Conservation (phyloP, 2,888 invertebrate genomes). For the Romanomermis culicivorax region DNA sequence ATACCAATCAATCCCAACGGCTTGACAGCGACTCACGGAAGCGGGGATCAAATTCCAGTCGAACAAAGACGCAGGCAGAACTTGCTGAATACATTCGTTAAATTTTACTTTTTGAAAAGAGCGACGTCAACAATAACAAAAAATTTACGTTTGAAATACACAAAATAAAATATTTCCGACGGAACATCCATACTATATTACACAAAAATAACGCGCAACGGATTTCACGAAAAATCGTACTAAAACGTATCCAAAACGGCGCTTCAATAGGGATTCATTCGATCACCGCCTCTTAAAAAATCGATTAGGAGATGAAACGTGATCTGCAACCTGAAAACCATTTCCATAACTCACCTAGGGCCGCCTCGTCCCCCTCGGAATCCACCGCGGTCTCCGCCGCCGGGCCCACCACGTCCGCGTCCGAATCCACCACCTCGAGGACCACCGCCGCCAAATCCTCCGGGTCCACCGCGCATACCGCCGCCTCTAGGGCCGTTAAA, state of each 20-base stretch:
- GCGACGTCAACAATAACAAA: too few species aligned
- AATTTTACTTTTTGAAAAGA: too few species aligned
- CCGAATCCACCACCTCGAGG: not conserved
- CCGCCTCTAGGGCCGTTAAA: conserved; percentile 9
- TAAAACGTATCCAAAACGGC: too few species aligned
- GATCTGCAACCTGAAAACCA: too few species aligned
- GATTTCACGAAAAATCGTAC: not conserved
- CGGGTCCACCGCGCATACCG: conserved; percentile 5
- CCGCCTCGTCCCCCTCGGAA: conserved; percentile 6
- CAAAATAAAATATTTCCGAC: not conserved
- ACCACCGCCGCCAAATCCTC: not conserved
- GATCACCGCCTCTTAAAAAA: not conserved
- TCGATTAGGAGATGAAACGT: too few species aligned
- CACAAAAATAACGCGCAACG: not conserved
- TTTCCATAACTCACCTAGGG: too few species aligned
- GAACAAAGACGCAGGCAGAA: too few species aligned
- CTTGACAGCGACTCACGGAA: too few species aligned
- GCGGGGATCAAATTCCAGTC: too few species aligned
- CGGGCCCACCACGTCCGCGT: not conserved
- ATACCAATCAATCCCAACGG: too few species aligned
- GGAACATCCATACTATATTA: not conserved
- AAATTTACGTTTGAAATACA: too few species aligned
- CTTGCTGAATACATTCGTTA: too few species aligned
- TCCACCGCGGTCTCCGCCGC: conserved; percentile 4
- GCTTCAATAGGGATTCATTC: not conserved